Conservation (phyloP, 2,113 vertebrate species). For the Brevimyrus niger region DNA sequence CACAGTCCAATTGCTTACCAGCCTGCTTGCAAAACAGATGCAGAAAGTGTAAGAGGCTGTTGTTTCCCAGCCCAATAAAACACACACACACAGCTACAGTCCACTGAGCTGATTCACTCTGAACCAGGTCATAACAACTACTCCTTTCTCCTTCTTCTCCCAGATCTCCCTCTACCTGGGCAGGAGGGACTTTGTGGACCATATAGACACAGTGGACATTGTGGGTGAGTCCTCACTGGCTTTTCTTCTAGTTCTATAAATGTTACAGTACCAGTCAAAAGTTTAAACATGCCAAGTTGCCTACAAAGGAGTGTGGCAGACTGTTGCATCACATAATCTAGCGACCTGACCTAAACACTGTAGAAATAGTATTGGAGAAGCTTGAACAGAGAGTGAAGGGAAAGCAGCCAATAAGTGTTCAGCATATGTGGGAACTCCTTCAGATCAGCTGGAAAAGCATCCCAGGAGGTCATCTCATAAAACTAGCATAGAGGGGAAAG, state of each 20-base stretch:
- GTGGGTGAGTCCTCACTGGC: slow-evolving; percentile 63
- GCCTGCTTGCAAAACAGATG: not conserved
- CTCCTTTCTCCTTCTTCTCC: not conserved
- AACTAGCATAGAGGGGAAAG: not conserved
- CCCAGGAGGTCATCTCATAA: not conserved
- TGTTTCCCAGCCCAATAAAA: not conserved
- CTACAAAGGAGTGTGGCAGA: not conserved
- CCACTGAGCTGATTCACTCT: not conserved
- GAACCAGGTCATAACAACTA: not conserved
- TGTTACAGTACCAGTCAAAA: not conserved
- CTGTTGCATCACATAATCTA: not conserved
- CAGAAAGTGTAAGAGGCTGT: not conserved
- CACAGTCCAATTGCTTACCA: not conserved
- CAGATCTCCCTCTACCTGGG: slow-evolving; percentile 80
- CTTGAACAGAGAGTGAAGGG: not conserved
- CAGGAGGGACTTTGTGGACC: slow-evolving; percentile 80
- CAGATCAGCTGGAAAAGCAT: not conserved
- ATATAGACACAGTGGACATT: slow-evolving; percentile 60
- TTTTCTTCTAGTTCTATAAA: not conserved
- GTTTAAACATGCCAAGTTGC: not conserved
- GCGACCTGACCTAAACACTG: not conserved
- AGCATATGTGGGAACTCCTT: not conserved
- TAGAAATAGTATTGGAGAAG: not conserved
- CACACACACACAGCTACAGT: not conserved
- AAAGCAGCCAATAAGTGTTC: not conserved